Evolutionary conservation across 1,140 invertebrate genomes (phyloP).

Genomic region (Pseudomyrmex sp.): DNA sequence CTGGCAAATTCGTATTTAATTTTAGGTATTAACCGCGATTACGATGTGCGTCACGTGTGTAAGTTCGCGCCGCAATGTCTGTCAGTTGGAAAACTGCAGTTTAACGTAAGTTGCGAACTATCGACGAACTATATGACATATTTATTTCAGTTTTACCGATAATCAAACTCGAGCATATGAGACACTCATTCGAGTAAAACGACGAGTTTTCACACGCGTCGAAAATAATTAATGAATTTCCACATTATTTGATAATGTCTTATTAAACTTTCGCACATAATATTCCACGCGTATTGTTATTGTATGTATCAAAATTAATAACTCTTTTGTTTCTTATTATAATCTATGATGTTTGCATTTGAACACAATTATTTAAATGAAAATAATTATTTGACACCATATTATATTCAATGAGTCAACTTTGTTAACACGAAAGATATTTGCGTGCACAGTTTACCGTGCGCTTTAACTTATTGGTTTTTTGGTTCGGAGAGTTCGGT

Average conservation of each 20-base stretch:
- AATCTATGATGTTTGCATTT: too few relatives aligned
- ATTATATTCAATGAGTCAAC: background rate
- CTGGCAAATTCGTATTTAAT: slow-evolving; percentile 56
- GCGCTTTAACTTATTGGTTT: slow-evolving; percentile 20
- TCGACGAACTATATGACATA: slow-evolving; percentile 20
- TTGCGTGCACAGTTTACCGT: background rate
- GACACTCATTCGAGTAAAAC: background rate
- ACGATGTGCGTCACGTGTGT: slow-evolving; percentile 23
- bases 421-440: background rate
- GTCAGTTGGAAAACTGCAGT: slow-evolving; percentile 37
- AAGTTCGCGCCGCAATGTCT: slow-evolving; percentile 21
- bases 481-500: background rate
- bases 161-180: background rate
- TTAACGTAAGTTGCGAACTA: slow-evolving; percentile 34
- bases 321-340: too few relatives aligned
- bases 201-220: background rate
- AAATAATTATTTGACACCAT: background rate
- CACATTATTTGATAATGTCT: background rate
- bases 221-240: slow-evolving; percentile 23
- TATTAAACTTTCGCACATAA: too few relatives aligned
- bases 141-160: slow-evolving; percentile 30
- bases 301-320: too few relatives aligned
- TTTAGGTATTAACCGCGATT: slow-evolving; percentile 32
- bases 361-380: background rate
- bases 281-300: too few relatives aligned